Percentiles rank a stretch among this genome's conserved stretches.
phyloP scores from a whole-genome alignment of 2,888 invertebrate species.

The Parochlus steinenii region DNA sequence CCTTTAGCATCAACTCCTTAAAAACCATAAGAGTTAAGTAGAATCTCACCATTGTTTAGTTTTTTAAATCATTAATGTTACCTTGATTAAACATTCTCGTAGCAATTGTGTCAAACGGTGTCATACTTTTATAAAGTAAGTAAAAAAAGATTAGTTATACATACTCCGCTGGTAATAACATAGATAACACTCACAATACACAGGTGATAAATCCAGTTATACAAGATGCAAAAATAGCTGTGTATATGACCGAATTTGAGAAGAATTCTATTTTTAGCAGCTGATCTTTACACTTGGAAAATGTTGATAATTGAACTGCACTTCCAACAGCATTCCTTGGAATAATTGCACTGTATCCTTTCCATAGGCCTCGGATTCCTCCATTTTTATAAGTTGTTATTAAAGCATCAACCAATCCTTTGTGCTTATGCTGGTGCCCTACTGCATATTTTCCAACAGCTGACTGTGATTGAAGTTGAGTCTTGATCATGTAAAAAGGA shows the following conservation, averaged over 20 bases:
- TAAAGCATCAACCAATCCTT: constrained; percentile 36
- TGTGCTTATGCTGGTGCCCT: constrained; percentile 63
- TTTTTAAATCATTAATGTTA: no score
- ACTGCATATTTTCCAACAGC: constrained; percentile 55
- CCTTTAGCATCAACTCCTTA: constrained; percentile 42
- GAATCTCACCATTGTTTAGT: no score
- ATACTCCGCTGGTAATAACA: no score
- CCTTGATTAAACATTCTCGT: constrained; percentile 84
- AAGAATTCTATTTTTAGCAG: constrained; percentile 20
- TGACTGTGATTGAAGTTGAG: constrained; percentile 65
- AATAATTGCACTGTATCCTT: constrained; percentile 56
- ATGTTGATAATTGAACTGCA: constrained; percentile 66
- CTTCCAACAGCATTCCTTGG: constrained; percentile 67
- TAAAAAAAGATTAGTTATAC: no score
- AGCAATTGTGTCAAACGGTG: constrained; percentile 73
- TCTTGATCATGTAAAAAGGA: constrained; percentile 68
- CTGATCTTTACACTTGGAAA: constrained; percentile 38
- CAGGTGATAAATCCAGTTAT: constrained; percentile 61
- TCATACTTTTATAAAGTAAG: no score
- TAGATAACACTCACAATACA: no score
- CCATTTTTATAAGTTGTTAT: constrained; percentile 34
- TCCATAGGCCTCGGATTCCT: constrained; percentile 51
- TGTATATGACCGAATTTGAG: constrained; percentile 33
- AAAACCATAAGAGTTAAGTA: no score
- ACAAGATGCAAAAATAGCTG: constrained; percentile 50